Evolutionary conservation across 1,140 invertebrate species (phyloP).

Genomic region (Eurosta solidaginis): DNA sequence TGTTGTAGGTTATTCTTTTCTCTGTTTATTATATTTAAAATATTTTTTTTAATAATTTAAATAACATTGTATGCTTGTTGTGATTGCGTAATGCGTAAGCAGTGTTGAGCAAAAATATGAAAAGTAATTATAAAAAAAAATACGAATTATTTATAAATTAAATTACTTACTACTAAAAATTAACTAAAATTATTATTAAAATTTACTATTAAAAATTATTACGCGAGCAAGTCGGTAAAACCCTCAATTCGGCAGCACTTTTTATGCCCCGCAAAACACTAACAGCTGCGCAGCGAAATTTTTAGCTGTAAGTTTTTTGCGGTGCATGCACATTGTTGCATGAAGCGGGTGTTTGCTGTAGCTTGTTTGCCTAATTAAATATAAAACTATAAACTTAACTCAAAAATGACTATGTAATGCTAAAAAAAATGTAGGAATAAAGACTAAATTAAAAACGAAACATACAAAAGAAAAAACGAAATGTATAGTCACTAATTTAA

Average conservation of each 20-base stretch:
- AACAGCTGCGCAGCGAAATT: not conserved
- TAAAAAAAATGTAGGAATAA: conserved; percentile 45
- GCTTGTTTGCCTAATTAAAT: not conserved
- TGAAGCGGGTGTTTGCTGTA: not conserved
- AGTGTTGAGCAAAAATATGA: conserved; percentile 39
- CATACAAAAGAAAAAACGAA: conserved; percentile 44
- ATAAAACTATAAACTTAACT: not conserved
- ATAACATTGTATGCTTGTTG: conserved; percentile 44
- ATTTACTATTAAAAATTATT: not conserved
- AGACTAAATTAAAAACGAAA: conserved; percentile 31
- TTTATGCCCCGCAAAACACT: not conserved
- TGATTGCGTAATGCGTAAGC: conserved; percentile 49
- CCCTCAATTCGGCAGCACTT: no score
- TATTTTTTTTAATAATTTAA: conserved; percentile 27
- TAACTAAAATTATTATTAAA: not conserved
- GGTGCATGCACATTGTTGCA: not conserved
- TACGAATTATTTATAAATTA: not conserved
- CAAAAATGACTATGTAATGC: no score
- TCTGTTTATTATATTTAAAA: not conserved
- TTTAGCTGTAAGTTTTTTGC: not conserved
- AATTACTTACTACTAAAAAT: not conserved
- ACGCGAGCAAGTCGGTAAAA: no score
- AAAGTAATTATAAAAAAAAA: conserved; percentile 35
- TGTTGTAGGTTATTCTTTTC: conserved; percentile 12
- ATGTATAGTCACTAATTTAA: conserved; percentile 61